Percentiles rank a stretch among this genome's conserved stretches.
These are phyloP conservation scores for Plectrocnemia conspersa DNA, from an alignment of 1,140 invertebrate genomes.

Conservation along the genomic window DNA sequence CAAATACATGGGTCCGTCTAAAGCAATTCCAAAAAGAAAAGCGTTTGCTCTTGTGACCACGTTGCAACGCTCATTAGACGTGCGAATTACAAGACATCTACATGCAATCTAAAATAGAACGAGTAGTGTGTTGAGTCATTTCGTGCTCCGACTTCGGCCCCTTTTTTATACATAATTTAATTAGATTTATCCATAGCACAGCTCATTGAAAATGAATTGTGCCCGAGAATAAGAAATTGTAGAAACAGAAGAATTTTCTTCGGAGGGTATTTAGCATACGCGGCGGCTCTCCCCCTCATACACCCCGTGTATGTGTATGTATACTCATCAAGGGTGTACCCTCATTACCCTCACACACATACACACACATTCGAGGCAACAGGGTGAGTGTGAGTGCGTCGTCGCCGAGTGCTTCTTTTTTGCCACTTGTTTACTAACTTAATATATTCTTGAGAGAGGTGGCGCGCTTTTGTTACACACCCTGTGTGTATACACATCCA, in stretches of 20 bases:
- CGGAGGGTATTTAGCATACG: conserved; percentile 27
- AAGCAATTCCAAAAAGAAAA: too few relatives aligned
- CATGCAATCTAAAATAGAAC: too few relatives aligned
- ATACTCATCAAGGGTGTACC: conserved; percentile 15
- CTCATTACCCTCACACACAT: background rate
- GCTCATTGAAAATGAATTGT: conserved; percentile 34
- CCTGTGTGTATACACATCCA: conserved; percentile 14
- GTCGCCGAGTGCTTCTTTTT: conserved; percentile 30
- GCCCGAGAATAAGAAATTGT: conserved; percentile 32
- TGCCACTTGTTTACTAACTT: conserved; percentile 36
- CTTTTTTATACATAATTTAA: too few relatives aligned
- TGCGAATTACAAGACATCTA: too few relatives aligned
- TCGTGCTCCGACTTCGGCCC: too few relatives aligned
- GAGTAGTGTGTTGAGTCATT: too few relatives aligned
- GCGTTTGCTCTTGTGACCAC: too few relatives aligned
- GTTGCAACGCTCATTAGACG: too few relatives aligned
- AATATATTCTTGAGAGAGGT: conserved; percentile 29
- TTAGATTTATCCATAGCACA: conserved; percentile 21
- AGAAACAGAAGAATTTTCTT: conserved; percentile 32
- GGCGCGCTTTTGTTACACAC: conserved; percentile 22
- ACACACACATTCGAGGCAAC: too few relatives aligned
- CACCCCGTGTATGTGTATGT: conserved; percentile 15
- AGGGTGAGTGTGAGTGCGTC: conserved; percentile 7
- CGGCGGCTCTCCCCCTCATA: background rate
- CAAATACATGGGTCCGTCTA: too few relatives aligned